Base-by-base conservation (phyloP, 1,140 invertebrate species). In the Neodiprion virginianus region DNA sequence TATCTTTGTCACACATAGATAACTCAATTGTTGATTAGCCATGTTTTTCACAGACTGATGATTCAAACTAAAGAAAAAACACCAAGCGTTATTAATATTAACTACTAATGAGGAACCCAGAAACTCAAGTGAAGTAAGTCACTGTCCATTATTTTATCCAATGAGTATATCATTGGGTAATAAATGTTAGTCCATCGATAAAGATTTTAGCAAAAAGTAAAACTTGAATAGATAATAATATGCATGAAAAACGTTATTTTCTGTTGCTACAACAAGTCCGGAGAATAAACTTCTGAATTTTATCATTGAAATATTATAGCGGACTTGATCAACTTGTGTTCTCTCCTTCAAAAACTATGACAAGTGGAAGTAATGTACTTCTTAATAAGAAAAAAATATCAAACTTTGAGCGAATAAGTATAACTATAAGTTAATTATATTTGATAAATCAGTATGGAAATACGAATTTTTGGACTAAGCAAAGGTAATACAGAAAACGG, bases 21-120 rank as follows among this genome's bases (percentile, higher is more conserved):
- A 61, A 61, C 11, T 61, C 4, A 61, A 17, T 14, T 14, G 76
- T 81, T 76, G 73, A 81, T 78, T 82, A 74, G 76, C 78, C 81
- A 84, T 80, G 82, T 83, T 83, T 78, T 81, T 84, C 77, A 84
- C 84, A 83, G 84, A 84, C 83, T 84, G 83, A 85, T 82, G 82
- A 79, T 79, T 80, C 28, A 40, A 78, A 78, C 77, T 47, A 21
- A 23, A 83, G 79, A 53, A 77, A 61, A 48, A 83, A 83, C 80
- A 83, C 82, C 81, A 81, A 81, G 11, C 50, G 1, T 61, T 40
- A 40, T 40, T 61, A 61, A 11, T 12, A 69, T 23, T 69, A 21
- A 69, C 21, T 11, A 69, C 11, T 69, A 69, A 69, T 23, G 21
- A 69, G 67, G 11, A 69, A 69, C 7, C 12, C 67, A 7, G 12